Evolutionary conservation across 2,888 invertebrate genomes (phyloP).

Genomic region (Agrotis exclamationis): DNA sequence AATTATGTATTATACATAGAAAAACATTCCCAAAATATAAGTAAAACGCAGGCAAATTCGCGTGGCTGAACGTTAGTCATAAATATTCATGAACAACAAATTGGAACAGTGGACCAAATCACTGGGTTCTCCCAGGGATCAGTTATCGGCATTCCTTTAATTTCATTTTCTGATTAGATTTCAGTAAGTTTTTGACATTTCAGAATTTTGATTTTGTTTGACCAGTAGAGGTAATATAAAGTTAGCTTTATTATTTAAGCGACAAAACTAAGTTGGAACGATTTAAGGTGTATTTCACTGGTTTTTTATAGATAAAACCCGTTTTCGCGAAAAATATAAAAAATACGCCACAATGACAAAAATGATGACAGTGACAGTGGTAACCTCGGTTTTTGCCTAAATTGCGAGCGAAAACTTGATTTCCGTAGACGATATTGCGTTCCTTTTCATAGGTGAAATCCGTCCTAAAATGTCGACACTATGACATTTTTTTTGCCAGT

Average conservation of each 20-base stretch:
- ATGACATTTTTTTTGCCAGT: too few relatives aligned
- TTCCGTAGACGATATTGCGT: too few relatives aligned
- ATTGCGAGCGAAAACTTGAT: too few relatives aligned
- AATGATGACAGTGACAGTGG: too few relatives aligned
- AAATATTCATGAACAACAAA: slow-evolving; percentile 83
- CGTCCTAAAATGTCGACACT: too few relatives aligned
- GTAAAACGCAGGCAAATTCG: slow-evolving; percentile 19
- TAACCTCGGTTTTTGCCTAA: too few relatives aligned
- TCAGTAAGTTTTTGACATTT: slow-evolving; percentile 52
- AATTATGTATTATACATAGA: background rate
- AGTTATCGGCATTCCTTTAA: slow-evolving; percentile 77
- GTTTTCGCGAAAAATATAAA: too few relatives aligned
- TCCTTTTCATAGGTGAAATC: too few relatives aligned
- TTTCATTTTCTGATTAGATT: slow-evolving; percentile 75
- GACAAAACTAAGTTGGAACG: too few relatives aligned
- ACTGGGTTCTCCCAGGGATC: slow-evolving; percentile 72
- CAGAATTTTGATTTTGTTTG: slow-evolving; percentile 30
- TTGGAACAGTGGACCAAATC: slow-evolving; percentile 77
- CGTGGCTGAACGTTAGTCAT: slow-evolving; percentile 53
- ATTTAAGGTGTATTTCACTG: too few relatives aligned
- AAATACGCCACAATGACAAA: too few relatives aligned
- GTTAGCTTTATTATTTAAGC: background rate
- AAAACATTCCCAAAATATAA: slow-evolving; percentile 24
- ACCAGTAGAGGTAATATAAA: slow-evolving; percentile 9
- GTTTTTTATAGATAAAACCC: too few relatives aligned